Evolutionary conservation across 1,140 invertebrate species (phyloP), one percentile per base, ranked within the genome.

Genomic region (Brachionus sp.): DNA sequence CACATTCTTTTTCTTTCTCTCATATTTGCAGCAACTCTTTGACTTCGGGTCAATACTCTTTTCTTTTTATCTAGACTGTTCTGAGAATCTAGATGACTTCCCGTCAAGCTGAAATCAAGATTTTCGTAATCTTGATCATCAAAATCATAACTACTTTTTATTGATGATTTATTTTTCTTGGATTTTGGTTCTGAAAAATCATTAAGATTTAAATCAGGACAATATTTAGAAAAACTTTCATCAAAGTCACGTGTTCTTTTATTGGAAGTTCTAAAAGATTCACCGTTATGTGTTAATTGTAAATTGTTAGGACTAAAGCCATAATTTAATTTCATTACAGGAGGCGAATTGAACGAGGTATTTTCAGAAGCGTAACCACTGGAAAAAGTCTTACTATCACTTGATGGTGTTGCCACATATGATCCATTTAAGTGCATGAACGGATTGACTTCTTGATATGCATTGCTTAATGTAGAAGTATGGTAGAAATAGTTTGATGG

Each of bases 21-120:
- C 44, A 50, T 29, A 44, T 83, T 83, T 2, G 80, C 80, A 7
- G 80, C 80, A 44, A 83, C 42, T 68, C 80, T 83, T 57, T 83
- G 80, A 23, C 25, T 73, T 2, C 33, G 7, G 0, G 80, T 83
- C 6, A 83, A n/a, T 44, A 83, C 62, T 44, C 80, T 33, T 53
- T 70, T 66, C 25, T 83, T 83, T 25, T 44, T 83, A 12, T 66
- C 77, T 50, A 9, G 9, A 44, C 35, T 39, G n/a, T 23, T 19
- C n/a, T 53, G 25, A 10, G 16, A 16, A 29, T 80, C 50, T 5
- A 19, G 12, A 23, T 80, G 50, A 80, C 37, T 80, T n/a, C 19
- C 70, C 29, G 5, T 46, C 0, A 75, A 19, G 19, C 37, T 75
- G 9, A 75, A 75, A 46, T 75, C 42, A 29, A 46, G 44, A 23